Evolutionary conservation across 2,113 vertebrate genomes (phyloP).

Genomic region (Pithys albifrons): DNA sequence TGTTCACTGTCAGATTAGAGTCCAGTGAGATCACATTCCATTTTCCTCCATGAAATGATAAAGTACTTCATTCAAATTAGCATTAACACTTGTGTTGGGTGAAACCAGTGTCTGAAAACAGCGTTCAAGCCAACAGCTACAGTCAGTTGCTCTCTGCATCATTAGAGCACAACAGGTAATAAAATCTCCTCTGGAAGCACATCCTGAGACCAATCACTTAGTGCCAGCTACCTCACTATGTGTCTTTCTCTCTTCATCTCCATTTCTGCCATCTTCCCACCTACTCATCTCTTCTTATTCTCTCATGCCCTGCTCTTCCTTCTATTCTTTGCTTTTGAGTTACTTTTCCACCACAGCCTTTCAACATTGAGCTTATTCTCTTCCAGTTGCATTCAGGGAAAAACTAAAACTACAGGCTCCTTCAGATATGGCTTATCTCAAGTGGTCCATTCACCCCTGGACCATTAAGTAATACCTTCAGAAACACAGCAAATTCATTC

Average conservation of each 20-base stretch:
- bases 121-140: not conserved
- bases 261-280: not conserved
- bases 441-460: not conserved
- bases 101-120: not conserved
- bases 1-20: not conserved
- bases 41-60: not conserved
- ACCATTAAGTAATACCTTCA: not conserved
- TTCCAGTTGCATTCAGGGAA: not conserved
- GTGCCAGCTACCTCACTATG: not conserved
- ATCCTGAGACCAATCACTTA: not conserved
- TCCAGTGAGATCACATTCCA: not conserved
- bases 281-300: not conserved
- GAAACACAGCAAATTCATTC: not conserved
- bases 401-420: not conserved
- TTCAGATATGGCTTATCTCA: not conserved
- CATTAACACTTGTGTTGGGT: not conserved
- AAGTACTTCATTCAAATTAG: not conserved
- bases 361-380: not conserved
- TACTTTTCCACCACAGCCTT: not conserved
- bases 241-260: not conserved
- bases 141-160: not conserved
- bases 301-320: not conserved
- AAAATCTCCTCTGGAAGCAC: not conserved
- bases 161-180: not conserved
- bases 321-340: not conserved